phyloP scores from a whole-genome alignment of 2,888 invertebrate species.

The Euclidia mi region DNA sequence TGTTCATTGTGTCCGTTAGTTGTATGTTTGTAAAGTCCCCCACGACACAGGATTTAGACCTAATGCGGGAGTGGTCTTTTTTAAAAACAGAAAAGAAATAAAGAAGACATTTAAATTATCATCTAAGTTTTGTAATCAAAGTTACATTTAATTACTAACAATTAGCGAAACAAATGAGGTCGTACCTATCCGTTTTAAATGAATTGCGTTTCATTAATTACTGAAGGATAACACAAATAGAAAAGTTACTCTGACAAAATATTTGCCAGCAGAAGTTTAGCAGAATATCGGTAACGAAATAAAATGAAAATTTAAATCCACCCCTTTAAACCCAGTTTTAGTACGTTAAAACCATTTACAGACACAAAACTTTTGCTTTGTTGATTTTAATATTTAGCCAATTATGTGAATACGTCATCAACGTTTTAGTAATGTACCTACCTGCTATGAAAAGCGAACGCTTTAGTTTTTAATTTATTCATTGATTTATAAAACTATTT shows the following conservation, averaged over 20 bases:
- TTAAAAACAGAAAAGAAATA: too few relatives aligned
- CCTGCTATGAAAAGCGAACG: background rate
- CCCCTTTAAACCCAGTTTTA: conserved; percentile 51
- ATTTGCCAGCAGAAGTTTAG: conserved; percentile 67
- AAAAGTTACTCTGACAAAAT: conserved; percentile 69
- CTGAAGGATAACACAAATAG: conserved; percentile 62
- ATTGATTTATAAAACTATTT: too few relatives aligned
- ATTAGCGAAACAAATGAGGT: conserved; percentile 35
- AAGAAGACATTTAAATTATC: conserved; percentile 10
- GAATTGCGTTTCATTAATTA: conserved; percentile 44
- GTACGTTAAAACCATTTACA: conserved; percentile 57
- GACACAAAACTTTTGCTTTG: conserved; percentile 54
- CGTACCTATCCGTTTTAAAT: conserved; percentile 29
- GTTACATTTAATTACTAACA: conserved; percentile 38
- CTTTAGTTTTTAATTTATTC: background rate
- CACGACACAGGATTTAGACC: too few relatives aligned
- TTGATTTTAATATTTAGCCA: conserved; percentile 50
- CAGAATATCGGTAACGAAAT: conserved; percentile 62
- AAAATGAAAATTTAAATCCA: conserved; percentile 66
- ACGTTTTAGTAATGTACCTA: conserved; percentile 9
- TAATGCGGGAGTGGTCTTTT: too few relatives aligned
- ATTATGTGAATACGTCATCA: conserved; percentile 22
- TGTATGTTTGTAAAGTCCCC: too few relatives aligned
- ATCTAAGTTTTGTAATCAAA: conserved; percentile 23
- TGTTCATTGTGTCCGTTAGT: too few relatives aligned